These are phyloP conservation scores for Megalurothrips usitatus DNA, from an alignment of 2,888 invertebrate genomes.

Conservation along the genomic window DNA sequence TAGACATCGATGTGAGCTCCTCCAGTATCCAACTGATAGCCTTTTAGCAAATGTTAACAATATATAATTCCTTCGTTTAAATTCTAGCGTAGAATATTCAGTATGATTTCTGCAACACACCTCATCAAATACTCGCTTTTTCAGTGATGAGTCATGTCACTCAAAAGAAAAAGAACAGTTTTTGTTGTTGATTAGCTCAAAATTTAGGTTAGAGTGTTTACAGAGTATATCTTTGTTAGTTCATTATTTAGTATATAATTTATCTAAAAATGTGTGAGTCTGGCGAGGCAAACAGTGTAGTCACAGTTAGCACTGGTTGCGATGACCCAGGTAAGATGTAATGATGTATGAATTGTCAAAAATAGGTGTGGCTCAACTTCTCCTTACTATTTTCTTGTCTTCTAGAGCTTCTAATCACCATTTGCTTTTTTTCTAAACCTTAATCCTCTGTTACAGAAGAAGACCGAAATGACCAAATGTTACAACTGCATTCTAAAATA, in stretches of 20 bases:
- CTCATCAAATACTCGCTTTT: too few species aligned
- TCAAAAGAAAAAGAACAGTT: too few species aligned
- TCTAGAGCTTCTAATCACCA: not conserved
- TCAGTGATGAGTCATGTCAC: too few species aligned
- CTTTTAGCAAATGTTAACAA: too few species aligned
- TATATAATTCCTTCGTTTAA: too few species aligned
- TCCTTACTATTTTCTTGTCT: not conserved
- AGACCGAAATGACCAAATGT: conserved; percentile 32
- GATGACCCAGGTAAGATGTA: not conserved
- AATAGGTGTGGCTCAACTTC: not conserved
- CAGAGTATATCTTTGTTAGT: not conserved
- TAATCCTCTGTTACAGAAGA: not conserved
- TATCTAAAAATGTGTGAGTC: not conserved
- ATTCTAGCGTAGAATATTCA: too few species aligned
- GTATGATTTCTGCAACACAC: too few species aligned
- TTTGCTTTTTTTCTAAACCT: not conserved
- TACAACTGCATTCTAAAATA: conserved; percentile 38
- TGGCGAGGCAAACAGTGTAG: not conserved
- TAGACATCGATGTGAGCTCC: too few species aligned
- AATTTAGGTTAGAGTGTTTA: not conserved
- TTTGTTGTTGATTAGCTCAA: not conserved
- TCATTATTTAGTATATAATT: not conserved
- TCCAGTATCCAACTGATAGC: too few species aligned
- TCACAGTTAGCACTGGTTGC: not conserved
- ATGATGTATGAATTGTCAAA: not conserved